Conservation (phyloP, 2,797 vertebrate species). For the Gila robusta region DNA sequence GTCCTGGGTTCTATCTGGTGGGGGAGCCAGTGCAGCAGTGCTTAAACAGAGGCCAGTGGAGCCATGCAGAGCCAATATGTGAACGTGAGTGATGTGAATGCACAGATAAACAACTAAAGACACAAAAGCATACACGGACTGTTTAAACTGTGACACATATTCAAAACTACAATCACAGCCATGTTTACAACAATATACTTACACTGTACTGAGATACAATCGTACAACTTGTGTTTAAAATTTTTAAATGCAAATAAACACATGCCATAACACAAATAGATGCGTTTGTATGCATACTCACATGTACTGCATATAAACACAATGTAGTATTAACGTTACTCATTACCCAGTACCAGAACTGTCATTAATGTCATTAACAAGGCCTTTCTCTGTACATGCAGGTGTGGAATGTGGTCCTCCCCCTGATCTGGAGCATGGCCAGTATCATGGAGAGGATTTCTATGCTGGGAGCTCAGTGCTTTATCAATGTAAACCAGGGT, state of each 20-base stretch:
- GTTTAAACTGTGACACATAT: background rate
- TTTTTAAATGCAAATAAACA: background rate
- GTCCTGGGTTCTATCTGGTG: slow-evolving; percentile 94
- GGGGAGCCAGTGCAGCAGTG: slow-evolving; percentile 91
- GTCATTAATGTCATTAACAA: background rate
- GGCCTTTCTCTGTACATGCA: slow-evolving; percentile 63
- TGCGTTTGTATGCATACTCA: background rate
- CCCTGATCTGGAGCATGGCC: slow-evolving; percentile 87
- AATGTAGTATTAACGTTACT: background rate
- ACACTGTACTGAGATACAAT: background rate
- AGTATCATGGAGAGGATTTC: slow-evolving; percentile 87
- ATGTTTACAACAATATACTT: background rate
- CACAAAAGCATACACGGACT: background rate
- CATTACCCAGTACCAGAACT: background rate
- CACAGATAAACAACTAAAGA: background rate
- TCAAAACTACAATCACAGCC: background rate
- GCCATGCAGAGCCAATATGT: slow-evolving; percentile 88
- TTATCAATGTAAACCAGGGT: slow-evolving; percentile 92
- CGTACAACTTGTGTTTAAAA: background rate
- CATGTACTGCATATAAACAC: background rate
- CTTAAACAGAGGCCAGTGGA: slow-evolving; percentile 94
- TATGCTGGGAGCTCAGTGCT: slow-evolving; percentile 87
- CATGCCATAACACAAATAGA: background rate
- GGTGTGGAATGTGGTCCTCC: slow-evolving; percentile 93
- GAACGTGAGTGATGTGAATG: slow-evolving; percentile 85